These are phyloP conservation scores for Leptothorax acervorum DNA, from an alignment of 2,888 invertebrate species.

Conservation along the genomic window DNA sequence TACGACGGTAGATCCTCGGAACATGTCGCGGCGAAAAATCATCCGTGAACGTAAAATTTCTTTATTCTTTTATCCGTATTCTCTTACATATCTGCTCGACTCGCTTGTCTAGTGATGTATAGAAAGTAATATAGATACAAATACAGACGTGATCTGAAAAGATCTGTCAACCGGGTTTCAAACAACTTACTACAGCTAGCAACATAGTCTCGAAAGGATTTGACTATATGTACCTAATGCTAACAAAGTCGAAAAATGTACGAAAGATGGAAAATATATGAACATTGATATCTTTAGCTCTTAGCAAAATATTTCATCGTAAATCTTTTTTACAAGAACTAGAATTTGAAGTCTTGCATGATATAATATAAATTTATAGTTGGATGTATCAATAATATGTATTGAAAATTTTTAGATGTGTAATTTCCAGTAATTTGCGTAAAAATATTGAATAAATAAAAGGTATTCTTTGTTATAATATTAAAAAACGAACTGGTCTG, in stretches of 20 bases:
- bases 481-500: neutral
- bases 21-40: slow-evolving; percentile 35
- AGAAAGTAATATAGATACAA: slow-evolving; percentile 1
- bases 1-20: slow-evolving; percentile 8
- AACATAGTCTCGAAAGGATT: neutral
- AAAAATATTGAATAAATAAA: neutral
- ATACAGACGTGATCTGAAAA: slow-evolving; percentile 26
- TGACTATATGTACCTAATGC: neutral
- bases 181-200: slow-evolving; percentile 16
- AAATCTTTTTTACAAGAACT: neutral
- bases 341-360: neutral
- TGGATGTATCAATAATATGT: neutral
- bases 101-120: slow-evolving; percentile 3
- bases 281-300: neutral
- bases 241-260: slow-evolving; percentile 16
- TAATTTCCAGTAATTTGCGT: neutral
- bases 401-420: neutral
- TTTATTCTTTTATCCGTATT: slow-evolving; percentile 44
- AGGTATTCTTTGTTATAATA: neutral
- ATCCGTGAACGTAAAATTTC: slow-evolving; percentile 51
- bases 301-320: neutral
- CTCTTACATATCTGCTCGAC: neutral
- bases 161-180: slow-evolving; percentile 31
- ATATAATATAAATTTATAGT: neutral
- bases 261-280: slow-evolving; percentile 7